A percentile compares a stretch with the other conserved stretches of the same genome.
Conservation (phyloP, 2,888 invertebrate species). For the Sesamia inferens region DNA sequence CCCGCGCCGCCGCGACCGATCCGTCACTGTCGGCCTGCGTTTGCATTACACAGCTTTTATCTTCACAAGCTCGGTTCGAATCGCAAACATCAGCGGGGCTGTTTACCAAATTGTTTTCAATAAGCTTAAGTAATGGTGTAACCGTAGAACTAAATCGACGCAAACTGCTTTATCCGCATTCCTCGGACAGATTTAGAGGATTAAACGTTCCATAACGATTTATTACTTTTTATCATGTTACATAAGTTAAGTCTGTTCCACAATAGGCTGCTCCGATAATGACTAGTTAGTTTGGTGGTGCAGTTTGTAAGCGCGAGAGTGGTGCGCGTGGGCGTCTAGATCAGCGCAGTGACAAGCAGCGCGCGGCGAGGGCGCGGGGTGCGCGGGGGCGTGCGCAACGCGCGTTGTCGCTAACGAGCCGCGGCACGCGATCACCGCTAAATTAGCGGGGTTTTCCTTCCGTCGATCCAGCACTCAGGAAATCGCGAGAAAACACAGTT, state of each 20-base stretch:
- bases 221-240: constrained; percentile 84
- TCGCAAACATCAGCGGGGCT: constrained; percentile 87
- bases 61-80: constrained; percentile 84
- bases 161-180: constrained; percentile 78
- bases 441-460: constrained; percentile 88
- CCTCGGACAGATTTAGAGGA: constrained; percentile 78
- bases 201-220: constrained; percentile 84
- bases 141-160: constrained; percentile 76
- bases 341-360: constrained; percentile 72
- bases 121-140: constrained; percentile 86
- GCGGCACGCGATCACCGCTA: constrained; percentile 83
- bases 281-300: constrained; percentile 76
- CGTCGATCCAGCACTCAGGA: constrained; percentile 83
- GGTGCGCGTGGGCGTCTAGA: constrained; percentile 68
- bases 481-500: constrained; percentile 87
- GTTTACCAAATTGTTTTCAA: constrained; percentile 90
- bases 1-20: constrained; percentile 83
- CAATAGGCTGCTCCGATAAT: constrained; percentile 82
- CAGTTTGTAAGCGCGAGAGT: constrained; percentile 70
- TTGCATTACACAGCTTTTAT: constrained; percentile 89
- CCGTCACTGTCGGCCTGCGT: constrained; percentile 88
- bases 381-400: constrained; percentile 60
- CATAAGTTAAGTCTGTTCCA: constrained; percentile 78
- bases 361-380: constrained; percentile 42
- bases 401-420: constrained; percentile 79